Percentiles rank a stretch among this genome's conserved stretches.
phyloP scores from a whole-genome alignment of 2,113 vertebrate species.

The Erpornis zantholeuca region DNA sequence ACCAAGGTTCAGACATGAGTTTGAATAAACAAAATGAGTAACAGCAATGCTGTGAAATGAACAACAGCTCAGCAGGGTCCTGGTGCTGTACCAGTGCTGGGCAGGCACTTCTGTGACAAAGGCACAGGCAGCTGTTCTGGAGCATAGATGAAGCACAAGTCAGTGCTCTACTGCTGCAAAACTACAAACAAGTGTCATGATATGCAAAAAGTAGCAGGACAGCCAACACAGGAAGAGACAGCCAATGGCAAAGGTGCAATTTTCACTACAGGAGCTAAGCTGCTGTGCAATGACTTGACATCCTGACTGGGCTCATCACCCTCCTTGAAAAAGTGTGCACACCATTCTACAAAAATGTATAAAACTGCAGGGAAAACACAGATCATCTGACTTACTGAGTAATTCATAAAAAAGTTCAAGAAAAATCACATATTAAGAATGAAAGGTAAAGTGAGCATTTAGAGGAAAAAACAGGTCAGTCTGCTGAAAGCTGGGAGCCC shows the following conservation, averaged over 20 bases:
- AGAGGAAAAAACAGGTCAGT: neutral
- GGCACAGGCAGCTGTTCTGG: fast-evolving
- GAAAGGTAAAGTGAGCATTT: neutral
- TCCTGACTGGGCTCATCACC: neutral
- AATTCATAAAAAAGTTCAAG: neutral
- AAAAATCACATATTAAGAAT: neutral
- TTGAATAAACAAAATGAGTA: neutral
- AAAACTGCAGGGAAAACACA: neutral
- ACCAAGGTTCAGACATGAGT: neutral
- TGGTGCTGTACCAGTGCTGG: fast-evolving
- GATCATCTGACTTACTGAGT: neutral
- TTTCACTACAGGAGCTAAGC: neutral
- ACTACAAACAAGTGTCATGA: neutral
- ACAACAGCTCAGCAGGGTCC: neutral
- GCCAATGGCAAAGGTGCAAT: neutral
- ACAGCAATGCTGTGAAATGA: neutral
- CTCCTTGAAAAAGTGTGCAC: neutral
- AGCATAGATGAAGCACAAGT: neutral
- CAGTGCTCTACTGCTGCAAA: neutral
- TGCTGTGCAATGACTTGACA: neutral
- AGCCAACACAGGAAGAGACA: neutral
- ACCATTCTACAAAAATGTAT: neutral
- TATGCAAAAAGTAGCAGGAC: neutral
- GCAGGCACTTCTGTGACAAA: neutral
- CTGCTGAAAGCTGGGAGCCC: neutral